These are phyloP conservation scores for Nothura maculosa DNA, from an alignment of 2,797 vertebrate genomes.

Conservation along the genomic window DNA sequence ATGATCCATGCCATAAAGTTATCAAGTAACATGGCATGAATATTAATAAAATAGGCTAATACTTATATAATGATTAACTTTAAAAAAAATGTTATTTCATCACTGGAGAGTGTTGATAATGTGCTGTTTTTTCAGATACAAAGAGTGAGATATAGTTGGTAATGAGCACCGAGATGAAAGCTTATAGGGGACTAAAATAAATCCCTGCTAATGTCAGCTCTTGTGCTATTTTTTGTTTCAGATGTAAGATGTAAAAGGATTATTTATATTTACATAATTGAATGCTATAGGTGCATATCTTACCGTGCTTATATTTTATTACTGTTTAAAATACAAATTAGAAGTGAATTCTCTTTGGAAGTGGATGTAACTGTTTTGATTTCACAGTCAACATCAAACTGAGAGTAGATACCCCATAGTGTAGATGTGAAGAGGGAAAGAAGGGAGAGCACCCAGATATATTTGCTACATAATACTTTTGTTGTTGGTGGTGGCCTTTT, in stretches of 20 bases:
- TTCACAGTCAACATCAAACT: not conserved
- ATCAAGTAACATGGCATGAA: not conserved
- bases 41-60: not conserved
- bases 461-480: not conserved
- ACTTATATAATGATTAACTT: not conserved
- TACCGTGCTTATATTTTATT: not conserved
- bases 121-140: not conserved
- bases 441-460: not conserved
- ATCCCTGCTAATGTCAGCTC: not conserved
- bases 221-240: not conserved
- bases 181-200: not conserved
- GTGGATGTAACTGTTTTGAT: not conserved
- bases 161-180: not conserved
- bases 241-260: not conserved
- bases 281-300: not conserved
- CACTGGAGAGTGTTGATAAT: not conserved
- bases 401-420: not conserved
- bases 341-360: not conserved
- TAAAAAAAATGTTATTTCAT: not conserved
- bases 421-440: not conserved
- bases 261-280: not conserved
- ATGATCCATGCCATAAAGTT: not conserved
- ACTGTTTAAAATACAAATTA: not conserved
- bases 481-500: not conserved
- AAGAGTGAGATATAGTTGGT: not conserved